Conservation (phyloP, 64 coral and sea anemone genomes). For the Exaiptasia diaphana region DNA sequence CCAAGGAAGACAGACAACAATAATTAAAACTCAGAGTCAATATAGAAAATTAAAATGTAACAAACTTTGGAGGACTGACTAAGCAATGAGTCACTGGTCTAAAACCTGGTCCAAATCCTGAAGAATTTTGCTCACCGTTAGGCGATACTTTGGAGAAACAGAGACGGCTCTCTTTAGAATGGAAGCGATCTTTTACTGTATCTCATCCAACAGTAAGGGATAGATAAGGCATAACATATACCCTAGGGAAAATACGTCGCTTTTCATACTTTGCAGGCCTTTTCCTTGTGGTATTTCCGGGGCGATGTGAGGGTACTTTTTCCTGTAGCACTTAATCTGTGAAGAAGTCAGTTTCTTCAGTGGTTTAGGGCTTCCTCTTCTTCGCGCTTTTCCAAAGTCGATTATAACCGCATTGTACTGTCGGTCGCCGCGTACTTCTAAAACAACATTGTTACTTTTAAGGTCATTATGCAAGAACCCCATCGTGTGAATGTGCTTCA, state of each 20-base stretch:
- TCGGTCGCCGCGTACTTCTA: not conserved
- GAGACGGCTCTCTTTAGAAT: too few relatives aligned
- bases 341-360: not conserved
- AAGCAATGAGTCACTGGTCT: too few relatives aligned
- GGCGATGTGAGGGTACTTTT: constrained; percentile 16
- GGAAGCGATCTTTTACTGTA: too few relatives aligned
- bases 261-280: not conserved
- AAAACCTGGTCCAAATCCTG: too few relatives aligned
- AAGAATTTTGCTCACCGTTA: too few relatives aligned
- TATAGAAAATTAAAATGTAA: too few relatives aligned
- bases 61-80: too few relatives aligned
- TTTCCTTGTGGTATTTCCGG: constrained; percentile 9
- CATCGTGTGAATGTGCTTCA: constrained; percentile 20
- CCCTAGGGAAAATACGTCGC: constrained; percentile 19
- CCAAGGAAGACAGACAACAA: too few relatives aligned
- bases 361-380: not conserved
- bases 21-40: too few relatives aligned
- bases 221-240: too few relatives aligned
- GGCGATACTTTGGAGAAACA: too few relatives aligned
- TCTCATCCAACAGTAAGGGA: too few relatives aligned
- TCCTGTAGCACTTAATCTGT: not conserved
- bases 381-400: constrained; percentile 13
- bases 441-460: constrained; percentile 43
- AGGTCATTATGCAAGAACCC: constrained; percentile 60
- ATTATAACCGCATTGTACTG: not conserved